Base-by-base conservation (phyloP, 2,797 vertebrate genomes). In the Nasua narica region DNA sequence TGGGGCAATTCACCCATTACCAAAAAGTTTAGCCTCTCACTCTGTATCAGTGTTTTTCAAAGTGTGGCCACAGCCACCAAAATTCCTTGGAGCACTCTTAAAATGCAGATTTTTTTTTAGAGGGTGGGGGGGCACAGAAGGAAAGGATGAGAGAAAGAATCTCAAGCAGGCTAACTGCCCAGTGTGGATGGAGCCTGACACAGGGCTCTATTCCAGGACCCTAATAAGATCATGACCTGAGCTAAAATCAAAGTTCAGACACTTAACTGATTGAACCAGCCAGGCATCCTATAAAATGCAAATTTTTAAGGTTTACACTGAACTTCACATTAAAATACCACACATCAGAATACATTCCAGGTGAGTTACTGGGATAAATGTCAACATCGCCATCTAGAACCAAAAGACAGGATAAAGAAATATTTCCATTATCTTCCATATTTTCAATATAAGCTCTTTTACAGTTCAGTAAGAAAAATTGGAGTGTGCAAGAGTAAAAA, bases 341-440 rank as follows among this genome's bases (percentile, higher is more conserved):
- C n/a, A 48, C 18, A 72, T 87, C 76, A 72, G 83, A 96, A 96
- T 84, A 52, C 27, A 32, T 92, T 92, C 81, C 93, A 97, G 76
- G 65, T 87, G 79, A 91, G 13, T 77, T 32, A 40, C 69, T 91
- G n/a, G 35, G 32, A 69, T 83, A 50, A 37, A 77, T 18, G 7
- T 78, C 79, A 88, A 65, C 65, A 48, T 54, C 43, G 65, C 13
- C 40, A 19, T 72, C 52, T 72, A n/a, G 69, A 62, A 27, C 70
- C 48, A 91, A 46, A 97, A 93, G 58, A 82, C 54, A 56, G 15
- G 7, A 62, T n/a, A 77, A 87, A 65, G 18, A 29, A 48, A 52
- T 83, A 76, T 46, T 90, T 74, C 90, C 25, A 56, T n/a, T 11
- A 65, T 48, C 35, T 58, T 87, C 58, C 15, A 13, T 81, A 37